These are phyloP conservation scores for Chelon auratus DNA, from an alignment of 2,797 vertebrate species.

Conservation along the genomic window DNA sequence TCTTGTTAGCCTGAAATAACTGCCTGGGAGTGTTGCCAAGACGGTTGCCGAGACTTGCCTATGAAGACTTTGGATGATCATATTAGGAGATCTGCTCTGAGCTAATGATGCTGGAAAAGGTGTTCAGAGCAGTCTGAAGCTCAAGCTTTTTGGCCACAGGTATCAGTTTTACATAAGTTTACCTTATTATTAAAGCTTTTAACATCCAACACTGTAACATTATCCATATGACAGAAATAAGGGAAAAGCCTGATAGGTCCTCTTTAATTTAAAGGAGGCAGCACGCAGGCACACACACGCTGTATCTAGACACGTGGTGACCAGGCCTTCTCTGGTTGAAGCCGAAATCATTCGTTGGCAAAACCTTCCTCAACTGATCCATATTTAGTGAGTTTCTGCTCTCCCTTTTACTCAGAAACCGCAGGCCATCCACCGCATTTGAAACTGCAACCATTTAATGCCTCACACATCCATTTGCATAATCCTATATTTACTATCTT, in stretches of 20 bases:
- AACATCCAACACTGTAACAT: too few relatives aligned
- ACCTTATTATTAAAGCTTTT: too few relatives aligned
- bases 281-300: neutral
- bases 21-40: too few relatives aligned
- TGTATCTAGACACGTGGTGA: slow-evolving; percentile 19
- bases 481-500: slow-evolving; percentile 63
- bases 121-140: too few relatives aligned
- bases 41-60: too few relatives aligned
- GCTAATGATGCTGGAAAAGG: too few relatives aligned
- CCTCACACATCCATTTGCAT: slow-evolving; percentile 52
- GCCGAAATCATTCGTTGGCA: slow-evolving; percentile 40
- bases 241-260: neutral
- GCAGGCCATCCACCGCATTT: slow-evolving; percentile 48
- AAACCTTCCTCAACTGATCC: slow-evolving; percentile 39
- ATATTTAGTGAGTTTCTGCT: slow-evolving; percentile 54
- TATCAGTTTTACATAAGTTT: too few relatives aligned
- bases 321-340: slow-evolving; percentile 25
- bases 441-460: slow-evolving; percentile 61
- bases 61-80: too few relatives aligned
- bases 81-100: too few relatives aligned
- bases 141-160: too few relatives aligned
- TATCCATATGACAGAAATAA: too few relatives aligned
- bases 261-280: slow-evolving; percentile 7
- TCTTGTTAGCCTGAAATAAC: too few relatives aligned
- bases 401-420: slow-evolving; percentile 45